Evolutionary conservation across 2,113 vertebrate species (phyloP).

Genomic region (Hystrix cristata): DNA sequence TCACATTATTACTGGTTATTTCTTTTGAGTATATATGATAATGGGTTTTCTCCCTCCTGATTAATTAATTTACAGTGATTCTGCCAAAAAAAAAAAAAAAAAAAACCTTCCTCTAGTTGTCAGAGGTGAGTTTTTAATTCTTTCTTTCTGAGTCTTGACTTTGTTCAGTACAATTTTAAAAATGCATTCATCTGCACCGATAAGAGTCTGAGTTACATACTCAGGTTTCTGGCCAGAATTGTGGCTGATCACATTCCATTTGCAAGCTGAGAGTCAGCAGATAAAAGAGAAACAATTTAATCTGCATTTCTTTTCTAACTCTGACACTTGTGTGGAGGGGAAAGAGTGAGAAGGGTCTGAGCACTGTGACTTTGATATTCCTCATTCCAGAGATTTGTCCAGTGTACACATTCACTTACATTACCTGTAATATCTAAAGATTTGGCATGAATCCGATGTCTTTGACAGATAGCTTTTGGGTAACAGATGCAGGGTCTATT

Average conservation of each 20-base stretch:
- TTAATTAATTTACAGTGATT: constrained; percentile 74
- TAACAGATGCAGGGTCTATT: not conserved
- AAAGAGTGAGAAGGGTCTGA: not conserved
- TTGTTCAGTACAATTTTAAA: not conserved
- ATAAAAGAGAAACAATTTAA: not conserved
- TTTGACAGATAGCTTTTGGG: not conserved
- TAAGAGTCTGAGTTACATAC: constrained; percentile 51
- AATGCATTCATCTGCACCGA: constrained; percentile 14
- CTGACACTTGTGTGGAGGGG: not conserved
- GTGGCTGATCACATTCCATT: constrained; percentile 38
- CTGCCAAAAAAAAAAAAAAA: constrained; percentile 78
- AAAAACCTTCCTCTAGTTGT: constrained; percentile 68
- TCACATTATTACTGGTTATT: constrained; percentile 86
- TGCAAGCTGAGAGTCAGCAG: constrained; percentile 5
- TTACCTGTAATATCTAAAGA: not conserved
- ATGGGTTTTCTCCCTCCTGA: constrained; percentile 67
- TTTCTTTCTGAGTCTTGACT: constrained; percentile 64
- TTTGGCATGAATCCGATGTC: not conserved
- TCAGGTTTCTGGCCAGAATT: constrained; percentile 48
- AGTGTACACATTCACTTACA: not conserved
- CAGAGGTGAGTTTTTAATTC: constrained; percentile 43
- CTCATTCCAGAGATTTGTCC: not conserved
- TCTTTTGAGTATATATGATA: constrained; percentile 82
- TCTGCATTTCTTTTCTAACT: not conserved
- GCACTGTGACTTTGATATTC: not conserved